Evolutionary conservation across 2,888 invertebrate species (phyloP), one percentile per base, ranked within the genome.

Genomic region (Philopedon plagiatum): DNA sequence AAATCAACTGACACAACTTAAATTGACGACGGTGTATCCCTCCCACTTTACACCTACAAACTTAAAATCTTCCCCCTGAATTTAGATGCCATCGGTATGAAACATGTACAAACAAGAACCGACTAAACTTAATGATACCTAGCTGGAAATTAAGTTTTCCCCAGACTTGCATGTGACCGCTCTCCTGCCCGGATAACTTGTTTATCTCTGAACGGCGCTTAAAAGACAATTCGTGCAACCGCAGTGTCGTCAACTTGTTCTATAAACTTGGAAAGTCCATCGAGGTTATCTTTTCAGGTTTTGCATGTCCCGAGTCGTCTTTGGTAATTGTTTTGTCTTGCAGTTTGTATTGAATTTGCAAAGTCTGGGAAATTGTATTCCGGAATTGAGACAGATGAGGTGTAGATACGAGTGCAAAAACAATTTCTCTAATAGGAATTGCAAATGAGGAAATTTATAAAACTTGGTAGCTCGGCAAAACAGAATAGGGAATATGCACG

Each of bases 221-320:
- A 39, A 26, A 58, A 58, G 58, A 39, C 58, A 58, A 39, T 58
- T 58, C 29, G 51, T 58, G 58, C 15, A 58, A 15, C 63, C 13
- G 37, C 37, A 37, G 37, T 18, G 32, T 62, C 49, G 49, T 18
- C 49, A 19, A 49, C 32, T 62, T 62, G 32, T 49, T 49, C 13
- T 18, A 23, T 19, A 39, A 60, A 60, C 60, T 46, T 46, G 18
- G 18, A 29, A 1, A 5, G 61, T 34, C 34, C 44, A 18, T 26
- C 11, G 60, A 58, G 60, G 26, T 44, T 41, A 61, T 44, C 60
- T 44, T 61, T 61, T 41, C 44, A 44, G 60, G 26, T 29, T 44
- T 61, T 39, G 44, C 41, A 41, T 61, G 19, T 44, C 11, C 18
- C 13, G 44, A 39, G 9, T 29, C 13, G 29, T 44, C 18, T 61